Base-by-base conservation (phyloP, 2,113 vertebrate species). In the Poeciliopsis prolifica region DNA sequence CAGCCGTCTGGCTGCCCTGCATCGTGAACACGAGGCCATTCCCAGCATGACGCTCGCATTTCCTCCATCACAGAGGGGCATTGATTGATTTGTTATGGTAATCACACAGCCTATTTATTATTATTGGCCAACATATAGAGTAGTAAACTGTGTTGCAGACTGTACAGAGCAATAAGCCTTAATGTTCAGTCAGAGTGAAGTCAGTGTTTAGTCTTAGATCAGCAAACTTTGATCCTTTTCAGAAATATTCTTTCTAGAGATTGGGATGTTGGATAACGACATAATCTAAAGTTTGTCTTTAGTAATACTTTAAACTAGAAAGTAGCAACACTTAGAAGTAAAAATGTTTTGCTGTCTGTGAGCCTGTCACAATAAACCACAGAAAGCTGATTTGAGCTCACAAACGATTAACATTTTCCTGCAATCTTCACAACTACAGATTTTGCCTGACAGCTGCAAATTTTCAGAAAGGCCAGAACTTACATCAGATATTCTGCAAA, bases 81-180 rank as follows among this genome's bases (percentile, higher is more conserved):
- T 11, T 89, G 86, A 91, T 91, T 86, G 90, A 91, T 91, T 72
- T 77, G 79, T 87, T 84, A 87, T 90, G 78, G 65, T 82, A 81
- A 88, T 89, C 19, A 11, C 14, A 65, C 61, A 60, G 65, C 48
- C 61, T 33, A 85, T 87, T 74, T 65, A 79, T 89, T 87, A 82
- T 75, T 70, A 71, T 69, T 83, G 70, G 75, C 61, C 68, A 64
- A 74, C 42, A 24, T 68, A 71, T 42, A 64, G 40, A 74, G 64
- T 63, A 66, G 81, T 83, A 75, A 37, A 67, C 70, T 66, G 85
- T 10, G 44, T 77, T 68, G 13, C 70, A 54, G 74, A 37, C 17
- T 19, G n/a, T 66, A 67, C 65, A 0, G 11, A 19, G 8, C 44
- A 51, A 74, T 77, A 83, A 65, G 66, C 19, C 30, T 29, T 28